A percentile compares a stretch with the other conserved stretches of the same genome.
phyloP scores from a whole-genome alignment of 2,888 invertebrate genomes.

The Pinctada fucata region DNA sequence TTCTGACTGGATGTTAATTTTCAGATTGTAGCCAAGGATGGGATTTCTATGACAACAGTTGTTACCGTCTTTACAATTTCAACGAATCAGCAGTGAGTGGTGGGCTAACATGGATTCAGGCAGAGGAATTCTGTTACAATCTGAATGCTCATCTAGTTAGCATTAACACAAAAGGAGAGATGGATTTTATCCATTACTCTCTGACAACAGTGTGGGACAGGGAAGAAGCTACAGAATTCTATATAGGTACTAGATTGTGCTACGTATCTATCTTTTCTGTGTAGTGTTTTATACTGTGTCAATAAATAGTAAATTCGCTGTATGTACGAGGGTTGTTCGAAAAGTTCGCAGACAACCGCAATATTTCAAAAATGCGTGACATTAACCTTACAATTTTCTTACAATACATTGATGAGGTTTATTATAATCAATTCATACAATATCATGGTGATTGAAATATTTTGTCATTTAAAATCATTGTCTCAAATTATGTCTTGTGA shows the following conservation, averaged over 20 bases:
- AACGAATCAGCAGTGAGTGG: slow-evolving; percentile 29
- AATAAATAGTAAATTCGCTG: no score
- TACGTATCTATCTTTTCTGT: no score
- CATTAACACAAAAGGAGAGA: slow-evolving; percentile 66
- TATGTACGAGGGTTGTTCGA: no score
- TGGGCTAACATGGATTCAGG: slow-evolving; percentile 64
- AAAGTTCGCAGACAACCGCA: no score
- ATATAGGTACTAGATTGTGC: slow-evolving; percentile 39
- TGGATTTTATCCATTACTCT: slow-evolving; percentile 67
- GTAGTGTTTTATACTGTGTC: no score
- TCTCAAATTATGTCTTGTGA: no score
- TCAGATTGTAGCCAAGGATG: slow-evolving; percentile 39
- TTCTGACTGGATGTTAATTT: neutral
- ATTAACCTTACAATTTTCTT: no score
- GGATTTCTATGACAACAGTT: slow-evolving; percentile 33
- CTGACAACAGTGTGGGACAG: slow-evolving; percentile 61
- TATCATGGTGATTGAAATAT: no score
- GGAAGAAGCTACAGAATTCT: slow-evolving; percentile 35
- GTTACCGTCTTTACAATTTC: slow-evolving; percentile 37
- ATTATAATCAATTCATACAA: no score
- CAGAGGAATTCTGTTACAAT: slow-evolving; percentile 54
- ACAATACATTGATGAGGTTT: no score
- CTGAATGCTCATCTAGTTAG: slow-evolving; percentile 68
- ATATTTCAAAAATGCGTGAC: no score
- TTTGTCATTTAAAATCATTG: no score